phyloP scores from a whole-genome alignment of 2,888 invertebrate species.

The Arrhopalites spinosus region DNA sequence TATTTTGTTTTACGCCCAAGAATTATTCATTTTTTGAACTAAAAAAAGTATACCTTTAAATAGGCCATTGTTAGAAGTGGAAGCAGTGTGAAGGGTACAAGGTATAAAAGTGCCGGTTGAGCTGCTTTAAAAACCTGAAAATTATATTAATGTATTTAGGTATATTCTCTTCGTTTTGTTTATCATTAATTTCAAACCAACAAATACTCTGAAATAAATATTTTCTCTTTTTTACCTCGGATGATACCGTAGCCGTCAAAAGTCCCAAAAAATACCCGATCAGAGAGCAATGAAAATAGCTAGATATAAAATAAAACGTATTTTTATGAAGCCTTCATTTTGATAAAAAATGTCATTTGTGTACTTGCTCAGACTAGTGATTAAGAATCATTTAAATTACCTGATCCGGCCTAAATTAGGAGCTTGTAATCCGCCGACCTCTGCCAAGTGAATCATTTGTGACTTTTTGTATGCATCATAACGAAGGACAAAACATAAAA shows the following conservation, averaged over 20 bases:
- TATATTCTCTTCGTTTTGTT: too few species aligned
- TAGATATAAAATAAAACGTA: too few species aligned
- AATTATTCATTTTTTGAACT: neutral
- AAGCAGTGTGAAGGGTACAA: slow-evolving; percentile 95
- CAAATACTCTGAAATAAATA: slow-evolving; percentile 62
- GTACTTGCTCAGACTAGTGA: too few species aligned
- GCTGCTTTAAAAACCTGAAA: slow-evolving; percentile 98
- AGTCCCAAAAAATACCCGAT: slow-evolving; percentile 96
- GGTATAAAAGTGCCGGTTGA: slow-evolving; percentile 93
- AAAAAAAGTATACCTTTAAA: slow-evolving; percentile 74
- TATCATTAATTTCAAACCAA: too few species aligned
- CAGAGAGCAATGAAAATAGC: slow-evolving; percentile 98
- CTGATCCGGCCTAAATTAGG: slow-evolving; percentile 62
- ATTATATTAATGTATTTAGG: too few species aligned
- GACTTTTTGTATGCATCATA: slow-evolving; percentile 97
- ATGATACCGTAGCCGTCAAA: slow-evolving; percentile 85
- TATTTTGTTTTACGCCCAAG: too few species aligned
- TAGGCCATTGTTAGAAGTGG: slow-evolving; percentile 97
- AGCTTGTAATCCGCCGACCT: slow-evolving; percentile 66
- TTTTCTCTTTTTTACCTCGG: neutral
- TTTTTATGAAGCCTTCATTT: too few species aligned
- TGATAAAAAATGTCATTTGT: neutral
- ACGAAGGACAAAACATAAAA: slow-evolving; percentile 93
- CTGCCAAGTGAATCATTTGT: slow-evolving; percentile 69
- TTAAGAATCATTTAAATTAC: slow-evolving; percentile 54